Conservation (phyloP, 2,797 vertebrate species). For the Eospalax fontanierii region DNA sequence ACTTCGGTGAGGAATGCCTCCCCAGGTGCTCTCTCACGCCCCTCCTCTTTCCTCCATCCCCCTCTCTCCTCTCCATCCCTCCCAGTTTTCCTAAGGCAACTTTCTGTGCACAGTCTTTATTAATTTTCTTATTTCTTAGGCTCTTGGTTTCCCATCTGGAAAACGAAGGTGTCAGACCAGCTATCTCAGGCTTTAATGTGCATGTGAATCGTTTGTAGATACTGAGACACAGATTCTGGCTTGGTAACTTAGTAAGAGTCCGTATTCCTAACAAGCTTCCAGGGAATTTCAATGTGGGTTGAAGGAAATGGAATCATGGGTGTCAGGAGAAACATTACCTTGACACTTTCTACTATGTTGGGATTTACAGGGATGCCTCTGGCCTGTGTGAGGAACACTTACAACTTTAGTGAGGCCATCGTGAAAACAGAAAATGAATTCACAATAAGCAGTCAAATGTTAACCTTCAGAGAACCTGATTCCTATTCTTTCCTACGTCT, state of each 20-base stretch:
- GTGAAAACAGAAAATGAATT: background rate
- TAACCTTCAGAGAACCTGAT: background rate
- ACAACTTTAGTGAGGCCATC: background rate
- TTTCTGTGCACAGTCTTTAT: background rate
- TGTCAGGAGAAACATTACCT: background rate
- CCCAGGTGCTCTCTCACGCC: background rate
- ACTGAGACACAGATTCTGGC: background rate
- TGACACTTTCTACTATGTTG: background rate
- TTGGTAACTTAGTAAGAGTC: background rate
- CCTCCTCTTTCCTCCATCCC: too few relatives aligned
- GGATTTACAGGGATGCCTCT: background rate
- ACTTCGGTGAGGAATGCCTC: background rate
- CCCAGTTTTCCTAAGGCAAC: background rate
- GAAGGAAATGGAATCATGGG: background rate
- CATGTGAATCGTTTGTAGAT: background rate
- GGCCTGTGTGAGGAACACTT: background rate
- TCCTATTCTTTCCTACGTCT: background rate
- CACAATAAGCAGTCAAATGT: background rate
- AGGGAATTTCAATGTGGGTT: background rate
- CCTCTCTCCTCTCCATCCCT: too few relatives aligned
- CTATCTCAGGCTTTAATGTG: background rate
- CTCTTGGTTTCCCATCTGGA: conserved; percentile 8
- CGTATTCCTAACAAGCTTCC: background rate
- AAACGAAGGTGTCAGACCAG: background rate
- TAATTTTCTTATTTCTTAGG: background rate